Evolutionary conservation across 1,140 invertebrate genomes (phyloP), one percentile per base, ranked within the genome.

Genomic region (Thaumetopoea pityocampa): DNA sequence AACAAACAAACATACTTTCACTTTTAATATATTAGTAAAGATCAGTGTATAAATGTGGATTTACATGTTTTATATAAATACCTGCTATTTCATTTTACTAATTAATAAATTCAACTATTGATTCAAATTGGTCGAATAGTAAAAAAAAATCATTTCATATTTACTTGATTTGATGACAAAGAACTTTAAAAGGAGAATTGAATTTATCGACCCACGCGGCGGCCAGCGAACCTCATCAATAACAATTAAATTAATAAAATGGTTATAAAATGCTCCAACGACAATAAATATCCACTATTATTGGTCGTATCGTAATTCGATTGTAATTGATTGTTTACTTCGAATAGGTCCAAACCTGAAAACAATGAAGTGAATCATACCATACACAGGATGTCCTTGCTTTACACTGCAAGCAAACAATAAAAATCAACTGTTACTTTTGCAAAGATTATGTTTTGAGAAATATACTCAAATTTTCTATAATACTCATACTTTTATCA

Each of bases 161-260:
- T 17, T 17, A 28, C 12, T 12, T 38, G 19, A 16, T 49, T 35
- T 40, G 11, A 35, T 23, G 41, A 58, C 45, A 54, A 50, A 51
- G 42, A 33, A 27, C 28, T 30, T 41, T 42, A 30, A 32, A 37
- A 29, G 40, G 43, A 49, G 23, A 34, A 43, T 30, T 35, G 32
- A 52, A 50, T 51, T 55, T 44, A 43, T 48, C 50, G 24, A 34
- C 55, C 62, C 56, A 64, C 61, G 46, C 58, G 32, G 52, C 48
- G 42, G 44, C 30, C 49, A 55, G 51, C 49, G 42, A 51, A 55
- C 40, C 57, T 64, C 59, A 69, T 78, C 62, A 56, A 72, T 68
- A 67, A 60, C 72, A 78, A 81, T 76, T 73, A 81, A 67, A 74
- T 74, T 68, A 74, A 59, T 66, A 69, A 76, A 69, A 70, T 55